Evolutionary conservation across 2,797 vertebrate genomes (phyloP).

Genomic region (Coracias cyanogaster): DNA sequence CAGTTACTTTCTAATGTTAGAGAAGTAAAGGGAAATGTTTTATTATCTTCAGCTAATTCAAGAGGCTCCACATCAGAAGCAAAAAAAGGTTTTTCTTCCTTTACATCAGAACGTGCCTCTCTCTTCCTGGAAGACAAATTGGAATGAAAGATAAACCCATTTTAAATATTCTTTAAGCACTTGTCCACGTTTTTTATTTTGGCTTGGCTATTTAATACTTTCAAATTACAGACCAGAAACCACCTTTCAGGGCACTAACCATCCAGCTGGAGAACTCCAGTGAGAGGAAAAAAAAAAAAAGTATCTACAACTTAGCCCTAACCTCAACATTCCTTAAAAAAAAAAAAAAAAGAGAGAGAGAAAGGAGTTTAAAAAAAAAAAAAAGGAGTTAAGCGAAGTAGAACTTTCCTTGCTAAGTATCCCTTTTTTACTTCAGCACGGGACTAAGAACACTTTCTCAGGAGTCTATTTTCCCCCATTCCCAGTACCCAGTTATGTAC

Average conservation of each 20-base stretch:
- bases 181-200: neutral
- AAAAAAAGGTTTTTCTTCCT: slow-evolving; percentile 45
- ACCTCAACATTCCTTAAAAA: neutral
- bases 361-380: neutral
- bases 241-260: neutral
- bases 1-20: slow-evolving; percentile 3
- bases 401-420: neutral
- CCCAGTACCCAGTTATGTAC: neutral
- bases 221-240: neutral
- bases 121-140: slow-evolving; percentile 70
- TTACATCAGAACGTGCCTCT: slow-evolving; percentile 37
- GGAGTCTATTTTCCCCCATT: neutral
- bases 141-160: neutral
- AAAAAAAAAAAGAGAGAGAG: neutral
- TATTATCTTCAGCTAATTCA: slow-evolving; percentile 56
- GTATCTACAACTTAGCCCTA: neutral
- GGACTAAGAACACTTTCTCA: neutral
- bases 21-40: neutral
- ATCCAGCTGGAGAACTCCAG: neutral
- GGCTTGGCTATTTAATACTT: neutral
- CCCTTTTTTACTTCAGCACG: neutral
- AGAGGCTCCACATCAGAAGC: slow-evolving; percentile 7
- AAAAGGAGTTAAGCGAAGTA: neutral
- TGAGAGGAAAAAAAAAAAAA: neutral
- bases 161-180: neutral